phyloP scores from a whole-genome alignment of 2,888 invertebrate species.

The Onthophagus sagittarius region DNA sequence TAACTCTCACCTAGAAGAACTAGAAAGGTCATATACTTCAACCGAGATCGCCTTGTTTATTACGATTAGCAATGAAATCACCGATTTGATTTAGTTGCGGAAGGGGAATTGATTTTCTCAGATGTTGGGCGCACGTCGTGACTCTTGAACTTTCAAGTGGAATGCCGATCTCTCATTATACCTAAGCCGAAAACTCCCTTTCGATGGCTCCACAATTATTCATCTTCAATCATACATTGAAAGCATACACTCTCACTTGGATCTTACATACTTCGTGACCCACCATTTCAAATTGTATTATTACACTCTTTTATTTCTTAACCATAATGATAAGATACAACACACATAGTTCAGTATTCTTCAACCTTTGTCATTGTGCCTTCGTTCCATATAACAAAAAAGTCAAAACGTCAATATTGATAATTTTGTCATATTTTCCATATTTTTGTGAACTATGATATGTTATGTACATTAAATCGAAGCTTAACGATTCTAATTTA shows the following conservation, averaged over 20 bases:
- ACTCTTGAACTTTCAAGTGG: constrained; percentile 3
- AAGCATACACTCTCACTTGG: neutral
- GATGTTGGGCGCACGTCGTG: constrained; percentile 7
- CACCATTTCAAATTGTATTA: neutral
- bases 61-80: constrained; percentile 5
- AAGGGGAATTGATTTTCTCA: constrained; percentile 7
- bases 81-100: constrained; percentile 6
- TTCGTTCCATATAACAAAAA: too few relatives aligned
- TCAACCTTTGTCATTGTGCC: too few relatives aligned
- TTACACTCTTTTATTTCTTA: too few relatives aligned
- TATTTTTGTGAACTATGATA: too few relatives aligned
- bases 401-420: too few relatives aligned
- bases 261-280: neutral
- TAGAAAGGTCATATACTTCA: neutral
- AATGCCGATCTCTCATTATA: constrained; percentile 7
- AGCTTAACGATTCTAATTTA: too few relatives aligned
- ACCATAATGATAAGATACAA: neutral
- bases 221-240: neutral
- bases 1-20: constrained; percentile 6
- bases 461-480: too few relatives aligned
- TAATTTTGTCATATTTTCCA: too few relatives aligned
- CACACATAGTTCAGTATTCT: neutral
- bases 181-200: constrained; percentile 1
- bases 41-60: constrained; percentile 5
- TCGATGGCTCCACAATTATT: constrained; percentile 3